Evolutionary conservation across 1,140 invertebrate species (phyloP).

Genomic region (Pseudachorutes palmiensis): DNA sequence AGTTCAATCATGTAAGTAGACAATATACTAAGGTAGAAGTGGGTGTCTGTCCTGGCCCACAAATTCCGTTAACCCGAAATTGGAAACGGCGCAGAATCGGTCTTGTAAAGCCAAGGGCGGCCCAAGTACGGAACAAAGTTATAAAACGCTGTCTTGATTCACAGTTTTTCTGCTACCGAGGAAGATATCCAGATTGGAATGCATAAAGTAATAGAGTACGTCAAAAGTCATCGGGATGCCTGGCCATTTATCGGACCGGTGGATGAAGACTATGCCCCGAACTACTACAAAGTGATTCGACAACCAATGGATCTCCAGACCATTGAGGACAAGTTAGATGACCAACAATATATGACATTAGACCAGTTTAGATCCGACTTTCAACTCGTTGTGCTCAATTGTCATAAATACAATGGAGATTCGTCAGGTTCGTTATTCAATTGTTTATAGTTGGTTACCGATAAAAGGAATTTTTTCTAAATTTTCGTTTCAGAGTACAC

Average conservation of each 20-base stretch:
- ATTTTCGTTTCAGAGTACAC: constrained; percentile 63
- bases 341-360: constrained; percentile 66
- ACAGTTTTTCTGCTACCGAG: constrained; percentile 63
- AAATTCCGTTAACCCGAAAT: too few species aligned
- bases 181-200: constrained; percentile 77
- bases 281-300: constrained; percentile 55
- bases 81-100: too few species aligned
- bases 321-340: constrained; percentile 79
- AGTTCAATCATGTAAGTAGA: constrained; percentile 40
- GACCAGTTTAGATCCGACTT: constrained; percentile 78
- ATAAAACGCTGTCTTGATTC: constrained; percentile 6
- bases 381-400: constrained; percentile 82
- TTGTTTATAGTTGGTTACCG: too few species aligned
- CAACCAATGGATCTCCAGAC: constrained; percentile 77
- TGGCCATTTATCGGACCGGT: constrained; percentile 88
- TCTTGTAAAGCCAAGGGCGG: too few species aligned
- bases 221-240: constrained; percentile 77
- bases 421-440: constrained; percentile 66
- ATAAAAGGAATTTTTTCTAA: constrained; percentile 11
- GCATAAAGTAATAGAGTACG: constrained; percentile 75
- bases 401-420: constrained; percentile 79
- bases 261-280: constrained; percentile 81
- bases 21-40: too few species aligned
- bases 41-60: too few species aligned
- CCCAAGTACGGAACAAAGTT: neutral